Percentiles rank a stretch among this genome's conserved stretches.
These are phyloP conservation scores for Calliopum simillimum DNA, from an alignment of 2,888 invertebrate species.

Conservation along the genomic window DNA sequence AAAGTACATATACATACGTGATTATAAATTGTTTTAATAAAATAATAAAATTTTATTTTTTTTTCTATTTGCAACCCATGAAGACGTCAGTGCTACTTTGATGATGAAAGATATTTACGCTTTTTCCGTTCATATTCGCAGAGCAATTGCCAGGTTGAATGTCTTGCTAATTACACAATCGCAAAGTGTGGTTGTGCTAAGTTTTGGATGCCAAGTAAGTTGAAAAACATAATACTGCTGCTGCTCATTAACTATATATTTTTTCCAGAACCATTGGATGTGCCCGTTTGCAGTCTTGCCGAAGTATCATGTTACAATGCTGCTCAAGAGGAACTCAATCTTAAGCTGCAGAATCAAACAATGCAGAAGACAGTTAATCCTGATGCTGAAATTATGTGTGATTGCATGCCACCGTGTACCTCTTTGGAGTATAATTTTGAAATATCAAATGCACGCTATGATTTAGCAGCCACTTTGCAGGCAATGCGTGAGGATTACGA, in stretches of 20 bases:
- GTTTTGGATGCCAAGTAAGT: conserved; percentile 75
- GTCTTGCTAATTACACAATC: conserved; percentile 76
- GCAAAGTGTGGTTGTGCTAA: conserved; percentile 75
- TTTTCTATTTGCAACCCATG: not conserved
- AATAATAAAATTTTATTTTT: too few relatives aligned
- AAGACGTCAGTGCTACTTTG: conserved; percentile 77
- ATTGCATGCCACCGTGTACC: conserved; percentile 64
- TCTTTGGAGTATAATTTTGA: conserved; percentile 64
- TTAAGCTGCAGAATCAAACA: conserved; percentile 58
- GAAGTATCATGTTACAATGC: conserved; percentile 61
- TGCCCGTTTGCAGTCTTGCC: conserved; percentile 62
- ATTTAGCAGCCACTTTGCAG: conserved; percentile 52
- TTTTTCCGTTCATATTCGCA: conserved; percentile 79
- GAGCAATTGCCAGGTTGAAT: conserved; percentile 79
- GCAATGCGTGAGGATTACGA: conserved; percentile 60
- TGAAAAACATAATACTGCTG: not conserved
- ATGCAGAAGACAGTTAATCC: conserved; percentile 51
- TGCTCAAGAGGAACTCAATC: conserved; percentile 58
- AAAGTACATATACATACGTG: conserved; percentile 59
- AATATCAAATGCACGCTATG: conserved; percentile 59
- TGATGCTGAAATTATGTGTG: conserved; percentile 54
- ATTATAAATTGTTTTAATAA: not conserved
- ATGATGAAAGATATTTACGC: conserved; percentile 73
- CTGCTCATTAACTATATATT: not conserved
- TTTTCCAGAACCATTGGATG: conserved; percentile 57